Base-by-base conservation (phyloP, 2,113 vertebrate genomes). In the Chaetorhynchus papuensis region DNA sequence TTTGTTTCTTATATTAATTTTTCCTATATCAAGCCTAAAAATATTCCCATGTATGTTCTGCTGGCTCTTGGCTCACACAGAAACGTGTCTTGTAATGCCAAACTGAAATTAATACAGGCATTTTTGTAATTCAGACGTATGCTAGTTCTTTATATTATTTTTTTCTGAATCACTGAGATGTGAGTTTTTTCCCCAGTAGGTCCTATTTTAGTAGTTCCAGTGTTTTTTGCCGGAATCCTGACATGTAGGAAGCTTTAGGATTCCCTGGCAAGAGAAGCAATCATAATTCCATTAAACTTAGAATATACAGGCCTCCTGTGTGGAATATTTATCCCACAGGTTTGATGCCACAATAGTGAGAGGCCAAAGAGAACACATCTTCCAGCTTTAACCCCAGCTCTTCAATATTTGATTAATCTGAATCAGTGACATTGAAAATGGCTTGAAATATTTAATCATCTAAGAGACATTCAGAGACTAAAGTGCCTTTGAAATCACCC, bases 401-500 rank as follows among this genome's bases (percentile, higher is more conserved):
- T 86, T 93, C 79, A 77, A 66, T 59, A 74, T 81, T 81, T 93
- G 77, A 91, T 89, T 87, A 75, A 81, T 85, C 53, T 69, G 81
- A 75, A 87, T 72, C 70, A 59, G 65, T 80, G 90, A 64, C 59
- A 60, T 21, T 82, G 93, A 91, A 96, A 91, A 89, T 50, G 35
- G 19, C 56, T 87, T 66, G 50, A 90, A 92, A 94, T 72, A 42
- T 87, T 89, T 89, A 78, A 82, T 75, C 7, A 0, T 37, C 52
- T 71, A 81, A 71, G 65, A 92, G 89, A 72, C 35, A 83, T 78
- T 82, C 65, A 84, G 91, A 33, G 82, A 69, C 42, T 49, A 41
- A 39, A 66, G 83, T 52, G 83, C 77, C 84, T 93, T 95, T 90
- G 87, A 57, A 72, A 91, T 82, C 59, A 11, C 54, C 50, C 45